Evolutionary conservation across 2,797 vertebrate species (phyloP).

Genomic region (Myiotriccus ornatus): DNA sequence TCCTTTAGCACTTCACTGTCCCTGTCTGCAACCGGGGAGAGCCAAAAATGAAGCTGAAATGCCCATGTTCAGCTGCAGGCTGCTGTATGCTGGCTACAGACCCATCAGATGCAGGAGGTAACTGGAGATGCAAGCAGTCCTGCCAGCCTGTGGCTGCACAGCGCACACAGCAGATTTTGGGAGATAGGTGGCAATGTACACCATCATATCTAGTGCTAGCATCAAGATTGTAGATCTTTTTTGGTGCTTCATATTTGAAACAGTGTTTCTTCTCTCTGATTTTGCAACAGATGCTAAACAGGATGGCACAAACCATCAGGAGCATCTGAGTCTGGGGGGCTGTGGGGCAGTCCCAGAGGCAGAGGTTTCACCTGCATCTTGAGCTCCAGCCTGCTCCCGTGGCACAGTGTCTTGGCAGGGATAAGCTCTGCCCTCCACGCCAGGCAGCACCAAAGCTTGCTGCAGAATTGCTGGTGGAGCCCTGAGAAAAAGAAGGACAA

Average conservation of each 20-base stretch:
- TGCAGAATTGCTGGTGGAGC: background rate
- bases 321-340: background rate
- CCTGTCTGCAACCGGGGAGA: background rate
- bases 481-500: background rate
- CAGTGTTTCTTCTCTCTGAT: constrained; percentile 31
- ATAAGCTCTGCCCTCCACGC: background rate
- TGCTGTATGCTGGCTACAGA: background rate
- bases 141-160: background rate
- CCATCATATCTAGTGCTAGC: background rate
- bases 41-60: background rate
- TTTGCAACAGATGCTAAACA: constrained; percentile 23
- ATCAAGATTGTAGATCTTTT: constrained; percentile 34
- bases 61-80: background rate
- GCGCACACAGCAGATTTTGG: background rate
- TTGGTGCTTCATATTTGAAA: background rate
- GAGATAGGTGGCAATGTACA: constrained; percentile 24
- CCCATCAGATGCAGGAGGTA: constrained; percentile 4
- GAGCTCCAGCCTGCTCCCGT: background rate
- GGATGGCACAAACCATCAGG: constrained; percentile 19
- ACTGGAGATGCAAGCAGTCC: background rate
- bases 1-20: background rate
- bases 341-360: background rate
- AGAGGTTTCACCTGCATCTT: background rate
- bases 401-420: background rate
- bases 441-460: accelerated